phyloP scores from a whole-genome alignment of 2,888 invertebrate species.

The Tinea semifulvella region DNA sequence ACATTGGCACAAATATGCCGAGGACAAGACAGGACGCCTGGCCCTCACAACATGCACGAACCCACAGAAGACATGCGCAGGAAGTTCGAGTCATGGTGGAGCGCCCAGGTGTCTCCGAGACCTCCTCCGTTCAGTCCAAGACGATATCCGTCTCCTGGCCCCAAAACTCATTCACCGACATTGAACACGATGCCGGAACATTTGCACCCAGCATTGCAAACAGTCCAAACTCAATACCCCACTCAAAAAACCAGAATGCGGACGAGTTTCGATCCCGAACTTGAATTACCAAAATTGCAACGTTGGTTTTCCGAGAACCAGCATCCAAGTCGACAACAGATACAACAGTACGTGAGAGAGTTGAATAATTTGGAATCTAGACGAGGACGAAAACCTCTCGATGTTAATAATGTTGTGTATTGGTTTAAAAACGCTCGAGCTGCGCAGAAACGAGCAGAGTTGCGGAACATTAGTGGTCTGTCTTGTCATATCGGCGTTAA shows the following conservation, averaged over 20 bases:
- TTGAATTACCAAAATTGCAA: conserved; percentile 95
- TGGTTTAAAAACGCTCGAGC: conserved; percentile 99
- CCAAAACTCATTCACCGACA: conserved; percentile 59
- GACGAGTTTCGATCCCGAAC: conserved; percentile 96
- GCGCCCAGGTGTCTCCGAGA: conserved; percentile 74
- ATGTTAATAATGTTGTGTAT: conserved; percentile 95
- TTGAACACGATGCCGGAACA: conserved; percentile 59
- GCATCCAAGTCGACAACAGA: conserved; percentile 96
- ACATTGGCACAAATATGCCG: conserved; percentile 85
- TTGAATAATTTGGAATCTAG: conserved; percentile 92
- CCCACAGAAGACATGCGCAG: conserved; percentile 84
- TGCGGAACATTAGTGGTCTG: conserved; percentile 70
- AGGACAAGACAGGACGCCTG: conserved; percentile 73
- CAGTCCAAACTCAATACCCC: conserved; percentile 78
- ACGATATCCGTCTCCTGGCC: conserved; percentile 58
- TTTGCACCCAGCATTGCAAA: conserved; percentile 79
- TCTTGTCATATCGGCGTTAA: conserved; percentile 69
- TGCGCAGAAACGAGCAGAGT: conserved; percentile 91
- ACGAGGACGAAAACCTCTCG: conserved; percentile 90
- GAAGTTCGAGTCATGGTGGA: conserved; percentile 94
- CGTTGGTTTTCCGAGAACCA: conserved; percentile 98
- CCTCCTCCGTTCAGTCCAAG: conserved; percentile 60
- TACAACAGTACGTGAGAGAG: conserved; percentile 94
- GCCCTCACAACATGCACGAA: conserved; percentile 72
- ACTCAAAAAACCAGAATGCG: conserved; percentile 94